phyloP scores from a whole-genome alignment of 2,113 vertebrate species.

The Cromileptes altivelis region DNA sequence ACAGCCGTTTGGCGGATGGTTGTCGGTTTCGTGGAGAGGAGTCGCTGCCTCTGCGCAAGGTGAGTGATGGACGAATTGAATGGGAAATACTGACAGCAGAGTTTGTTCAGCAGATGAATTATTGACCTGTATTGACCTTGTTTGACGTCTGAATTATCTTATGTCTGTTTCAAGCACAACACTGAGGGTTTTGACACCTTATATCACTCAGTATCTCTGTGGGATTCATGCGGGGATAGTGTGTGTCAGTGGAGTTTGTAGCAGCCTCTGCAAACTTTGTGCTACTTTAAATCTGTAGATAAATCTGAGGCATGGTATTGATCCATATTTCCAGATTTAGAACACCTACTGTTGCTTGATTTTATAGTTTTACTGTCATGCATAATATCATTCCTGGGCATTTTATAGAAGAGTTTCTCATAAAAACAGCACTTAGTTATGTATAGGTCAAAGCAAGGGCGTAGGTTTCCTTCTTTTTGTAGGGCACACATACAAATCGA shows the following conservation, averaged over 20 bases:
- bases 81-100: not conserved
- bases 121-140: not conserved
- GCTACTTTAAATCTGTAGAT: not conserved
- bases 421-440: not conserved
- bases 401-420: not conserved
- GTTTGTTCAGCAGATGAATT: conserved; percentile 33
- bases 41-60: conserved; percentile 74
- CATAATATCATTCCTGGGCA: not conserved
- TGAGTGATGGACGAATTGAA: conserved; percentile 66
- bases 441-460: too few relatives aligned
- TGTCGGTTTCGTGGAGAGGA: conserved; percentile 66
- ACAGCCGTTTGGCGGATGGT: conserved; percentile 71
- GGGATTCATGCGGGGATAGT: not conserved
- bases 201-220: not conserved
- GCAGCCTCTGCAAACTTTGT: conserved; percentile 31
- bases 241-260: not conserved
- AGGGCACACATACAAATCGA: too few relatives aligned
- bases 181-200: conserved; percentile 2
- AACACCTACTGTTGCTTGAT: not conserved
- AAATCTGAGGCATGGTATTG: not conserved
- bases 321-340: not conserved
- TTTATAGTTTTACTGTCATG: not conserved
- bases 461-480: too few relatives aligned
- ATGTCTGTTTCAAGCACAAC: not conserved
- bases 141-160: not conserved